These are phyloP conservation scores for Pycnonotus jocosus DNA, from an alignment of 2,113 vertebrate species.

Conservation along the genomic window DNA sequence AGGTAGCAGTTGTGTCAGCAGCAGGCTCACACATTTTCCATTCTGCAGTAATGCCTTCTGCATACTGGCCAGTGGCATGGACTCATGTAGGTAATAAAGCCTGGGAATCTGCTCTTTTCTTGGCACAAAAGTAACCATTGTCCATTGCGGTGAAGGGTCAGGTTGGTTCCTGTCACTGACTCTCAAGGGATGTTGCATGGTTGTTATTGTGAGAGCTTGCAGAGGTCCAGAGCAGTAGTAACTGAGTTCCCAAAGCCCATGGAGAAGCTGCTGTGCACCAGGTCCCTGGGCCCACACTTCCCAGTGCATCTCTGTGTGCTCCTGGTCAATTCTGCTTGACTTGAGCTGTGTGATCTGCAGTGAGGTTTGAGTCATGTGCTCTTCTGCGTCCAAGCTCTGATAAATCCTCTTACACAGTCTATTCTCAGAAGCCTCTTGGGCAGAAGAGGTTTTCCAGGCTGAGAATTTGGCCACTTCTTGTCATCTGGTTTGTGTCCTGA, in stretches of 20 bases:
- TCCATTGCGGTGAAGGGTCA: neutral
- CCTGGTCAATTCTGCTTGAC: accelerated
- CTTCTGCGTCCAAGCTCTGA: neutral
- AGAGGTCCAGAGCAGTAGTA: neutral
- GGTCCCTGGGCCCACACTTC: accelerated
- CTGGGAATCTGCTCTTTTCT: neutral
- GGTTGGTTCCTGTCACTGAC: neutral
- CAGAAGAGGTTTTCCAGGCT: constrained; percentile 1
- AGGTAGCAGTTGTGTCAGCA: neutral
- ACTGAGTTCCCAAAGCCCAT: accelerated
- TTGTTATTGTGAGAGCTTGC: neutral
- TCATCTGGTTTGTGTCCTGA: neutral
- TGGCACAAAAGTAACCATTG: neutral
- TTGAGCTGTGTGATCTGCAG: neutral
- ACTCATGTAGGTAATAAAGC: neutral
- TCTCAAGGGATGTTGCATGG: neutral
- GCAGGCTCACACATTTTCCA: neutral
- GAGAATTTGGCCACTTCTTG: neutral
- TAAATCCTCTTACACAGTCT: constrained; percentile 32
- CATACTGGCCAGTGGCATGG: accelerated
- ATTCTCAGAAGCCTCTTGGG: neutral
- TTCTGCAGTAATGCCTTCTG: neutral
- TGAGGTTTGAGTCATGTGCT: neutral
- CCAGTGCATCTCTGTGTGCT: neutral
- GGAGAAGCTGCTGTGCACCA: neutral